Conservation (phyloP, 2,797 vertebrate species). For the Enteromius fasciolatus region DNA sequence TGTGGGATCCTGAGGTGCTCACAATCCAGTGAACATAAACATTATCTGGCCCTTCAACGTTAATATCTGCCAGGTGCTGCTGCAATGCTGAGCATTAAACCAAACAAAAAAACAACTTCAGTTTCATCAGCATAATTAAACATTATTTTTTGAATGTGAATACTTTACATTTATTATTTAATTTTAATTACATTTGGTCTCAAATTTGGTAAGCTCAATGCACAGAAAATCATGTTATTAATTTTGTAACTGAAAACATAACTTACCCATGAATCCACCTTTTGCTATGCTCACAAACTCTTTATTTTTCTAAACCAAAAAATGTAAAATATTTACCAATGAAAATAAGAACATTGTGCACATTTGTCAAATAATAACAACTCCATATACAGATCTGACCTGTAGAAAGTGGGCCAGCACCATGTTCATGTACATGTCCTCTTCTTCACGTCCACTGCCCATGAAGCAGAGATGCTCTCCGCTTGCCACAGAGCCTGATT, state of each 20-base stretch:
- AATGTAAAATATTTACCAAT: background rate
- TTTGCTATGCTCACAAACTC: constrained; percentile 98
- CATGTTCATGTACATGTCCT: constrained; percentile 99
- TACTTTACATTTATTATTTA: background rate
- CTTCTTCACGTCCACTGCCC: constrained; percentile 97
- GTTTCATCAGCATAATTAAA: background rate
- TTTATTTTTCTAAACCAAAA: constrained; percentile 92
- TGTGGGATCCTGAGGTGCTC: constrained; percentile 93
- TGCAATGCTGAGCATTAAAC: constrained; percentile 83
- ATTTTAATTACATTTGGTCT: background rate
- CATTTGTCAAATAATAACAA: background rate
- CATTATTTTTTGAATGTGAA: background rate
- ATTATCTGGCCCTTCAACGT: constrained; percentile 93
- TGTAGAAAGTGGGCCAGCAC: constrained; percentile 97
- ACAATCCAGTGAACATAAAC: constrained; percentile 98
- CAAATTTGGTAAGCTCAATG: background rate
- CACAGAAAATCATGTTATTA: background rate
- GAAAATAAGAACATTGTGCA: background rate
- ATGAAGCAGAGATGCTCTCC: constrained; percentile 98
- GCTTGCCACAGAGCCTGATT: constrained; percentile 94
- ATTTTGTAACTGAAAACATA: constrained; percentile 4
- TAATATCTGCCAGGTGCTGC: constrained; percentile 97
- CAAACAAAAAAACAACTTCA: constrained; percentile 17
- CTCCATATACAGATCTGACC: constrained; percentile 74
- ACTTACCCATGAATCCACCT: constrained; percentile 98